A percentile compares a stretch with the other conserved stretches of the same genome.
Conservation (phyloP, 2,888 invertebrate genomes). For the Sisyra terminalis region DNA sequence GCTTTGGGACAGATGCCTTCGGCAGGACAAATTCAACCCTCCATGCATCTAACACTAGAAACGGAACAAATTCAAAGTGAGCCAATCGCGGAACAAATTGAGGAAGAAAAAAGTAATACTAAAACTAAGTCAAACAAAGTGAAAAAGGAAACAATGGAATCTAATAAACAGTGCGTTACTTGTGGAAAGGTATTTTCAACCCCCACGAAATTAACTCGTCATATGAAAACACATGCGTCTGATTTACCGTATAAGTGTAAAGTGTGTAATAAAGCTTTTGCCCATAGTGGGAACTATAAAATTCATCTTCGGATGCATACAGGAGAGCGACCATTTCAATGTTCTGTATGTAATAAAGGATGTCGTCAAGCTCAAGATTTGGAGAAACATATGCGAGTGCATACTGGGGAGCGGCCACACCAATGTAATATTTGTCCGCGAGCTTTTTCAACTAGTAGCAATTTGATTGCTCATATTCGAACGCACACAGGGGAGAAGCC, state of each 20-base stretch:
- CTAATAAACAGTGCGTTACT: constrained; percentile 22
- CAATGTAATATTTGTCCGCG: constrained; percentile 27
- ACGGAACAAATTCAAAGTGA: constrained; percentile 15
- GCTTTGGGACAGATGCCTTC: background rate
- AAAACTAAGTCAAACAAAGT: constrained; percentile 9
- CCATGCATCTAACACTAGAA: background rate
- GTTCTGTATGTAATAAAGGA: constrained; percentile 27
- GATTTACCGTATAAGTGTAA: constrained; percentile 28
- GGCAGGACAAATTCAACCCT: background rate
- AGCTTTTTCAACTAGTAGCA: constrained; percentile 30
- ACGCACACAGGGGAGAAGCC: constrained; percentile 29
- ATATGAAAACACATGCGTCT: constrained; percentile 27
- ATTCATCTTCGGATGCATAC: constrained; percentile 27
- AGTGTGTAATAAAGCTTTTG: constrained; percentile 26
- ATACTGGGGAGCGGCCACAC: constrained; percentile 30
- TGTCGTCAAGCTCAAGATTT: constrained; percentile 29
- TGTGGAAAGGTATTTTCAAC: constrained; percentile 25
- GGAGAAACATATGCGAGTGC: constrained; percentile 29
- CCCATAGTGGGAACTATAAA: constrained; percentile 28
- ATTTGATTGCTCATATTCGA: constrained; percentile 28
- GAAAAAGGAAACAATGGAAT: constrained; percentile 10
- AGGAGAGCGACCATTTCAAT: constrained; percentile 25
- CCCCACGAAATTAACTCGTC: constrained; percentile 24
- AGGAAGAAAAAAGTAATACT: constrained; percentile 12
- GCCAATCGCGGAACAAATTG: constrained; percentile 12